A percentile compares a stretch with the other conserved stretches of the same genome.
Conservation (phyloP, 2,113 vertebrate genomes). For the Indri indri region DNA sequence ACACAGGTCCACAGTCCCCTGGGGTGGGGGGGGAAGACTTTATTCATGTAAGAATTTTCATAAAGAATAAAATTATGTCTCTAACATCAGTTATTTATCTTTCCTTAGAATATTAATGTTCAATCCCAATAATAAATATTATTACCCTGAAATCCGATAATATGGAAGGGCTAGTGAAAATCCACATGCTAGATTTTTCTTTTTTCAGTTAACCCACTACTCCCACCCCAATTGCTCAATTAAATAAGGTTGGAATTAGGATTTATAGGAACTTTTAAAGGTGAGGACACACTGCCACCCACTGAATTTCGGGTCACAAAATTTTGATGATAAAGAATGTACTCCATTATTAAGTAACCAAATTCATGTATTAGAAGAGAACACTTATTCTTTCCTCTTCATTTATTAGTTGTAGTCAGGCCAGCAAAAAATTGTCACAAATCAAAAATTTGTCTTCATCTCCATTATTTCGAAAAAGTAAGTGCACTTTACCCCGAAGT, state of each 20-base stretch:
- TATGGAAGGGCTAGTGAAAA: not conserved
- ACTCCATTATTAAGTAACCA: constrained; percentile 8
- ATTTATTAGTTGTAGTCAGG: not conserved
- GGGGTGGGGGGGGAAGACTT: not conserved
- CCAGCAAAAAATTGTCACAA: not conserved
- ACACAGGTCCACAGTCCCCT: not conserved
- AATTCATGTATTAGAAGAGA: constrained; percentile 17
- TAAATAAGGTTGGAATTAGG: constrained; percentile 47
- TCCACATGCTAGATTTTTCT: constrained; percentile 11
- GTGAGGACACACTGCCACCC: not conserved
- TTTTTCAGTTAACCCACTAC: not conserved
- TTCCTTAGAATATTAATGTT: constrained; percentile 16
- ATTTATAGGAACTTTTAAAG: constrained; percentile 60
- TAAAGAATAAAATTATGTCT: constrained; percentile 37
- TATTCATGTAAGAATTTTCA: constrained; percentile 42
- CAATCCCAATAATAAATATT: not conserved
- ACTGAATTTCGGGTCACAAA: constrained; percentile 59
- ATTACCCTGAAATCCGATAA: not conserved
- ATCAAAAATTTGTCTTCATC: not conserved
- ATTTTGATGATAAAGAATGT: constrained; percentile 53
- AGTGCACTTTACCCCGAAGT: not conserved
- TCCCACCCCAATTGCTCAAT: not conserved
- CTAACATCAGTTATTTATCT: not conserved
- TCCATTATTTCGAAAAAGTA: not conserved
- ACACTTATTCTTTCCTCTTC: not conserved